These are phyloP conservation scores for Gallinago paraguaiae DNA, from an alignment of 2,113 vertebrate species.

Conservation along the genomic window DNA sequence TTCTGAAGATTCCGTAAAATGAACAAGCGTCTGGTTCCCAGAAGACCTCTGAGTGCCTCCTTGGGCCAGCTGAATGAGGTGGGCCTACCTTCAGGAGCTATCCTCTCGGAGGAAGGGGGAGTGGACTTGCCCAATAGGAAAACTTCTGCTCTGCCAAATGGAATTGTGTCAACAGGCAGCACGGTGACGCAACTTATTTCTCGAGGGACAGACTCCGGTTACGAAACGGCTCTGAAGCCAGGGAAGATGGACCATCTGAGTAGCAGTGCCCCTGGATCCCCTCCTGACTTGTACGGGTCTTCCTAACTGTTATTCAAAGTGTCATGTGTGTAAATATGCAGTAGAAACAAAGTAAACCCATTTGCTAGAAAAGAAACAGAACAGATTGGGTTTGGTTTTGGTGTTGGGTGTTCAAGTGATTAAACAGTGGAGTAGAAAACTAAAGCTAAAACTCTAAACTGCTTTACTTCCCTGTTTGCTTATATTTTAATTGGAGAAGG, in stretches of 20 bases:
- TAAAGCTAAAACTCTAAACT: not conserved
- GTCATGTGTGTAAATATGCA: not conserved
- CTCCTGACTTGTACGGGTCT: slow-evolving; percentile 88
- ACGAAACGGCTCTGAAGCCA: slow-evolving; percentile 86
- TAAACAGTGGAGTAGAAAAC: not conserved
- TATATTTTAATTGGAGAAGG: not conserved
- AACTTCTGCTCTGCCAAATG: slow-evolving; percentile 87
- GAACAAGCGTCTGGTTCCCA: slow-evolving; percentile 92
- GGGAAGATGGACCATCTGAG: slow-evolving; percentile 89
- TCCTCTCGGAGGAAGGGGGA: slow-evolving; percentile 87
- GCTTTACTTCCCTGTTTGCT: not conserved
- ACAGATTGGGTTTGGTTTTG: not conserved
- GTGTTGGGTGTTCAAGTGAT: not conserved
- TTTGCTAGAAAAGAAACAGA: not conserved
- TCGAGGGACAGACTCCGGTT: slow-evolving; percentile 87
- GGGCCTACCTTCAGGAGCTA: slow-evolving; percentile 83
- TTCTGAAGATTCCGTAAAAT: slow-evolving; percentile 92
- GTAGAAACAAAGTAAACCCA: not conserved
- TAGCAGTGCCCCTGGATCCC: slow-evolving; percentile 90
- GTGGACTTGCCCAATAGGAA: slow-evolving; percentile 87
- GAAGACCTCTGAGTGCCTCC: slow-evolving; percentile 86
- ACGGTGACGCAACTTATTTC: slow-evolving; percentile 89
- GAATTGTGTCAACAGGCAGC: slow-evolving; percentile 81
- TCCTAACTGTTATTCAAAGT: slow-evolving; percentile 12
- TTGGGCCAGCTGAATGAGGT: slow-evolving; percentile 88